Evolutionary conservation across 2,797 vertebrate genomes (phyloP), one percentile per base, ranked within the genome.

Genomic region (Thalassophryne amazonica): DNA sequence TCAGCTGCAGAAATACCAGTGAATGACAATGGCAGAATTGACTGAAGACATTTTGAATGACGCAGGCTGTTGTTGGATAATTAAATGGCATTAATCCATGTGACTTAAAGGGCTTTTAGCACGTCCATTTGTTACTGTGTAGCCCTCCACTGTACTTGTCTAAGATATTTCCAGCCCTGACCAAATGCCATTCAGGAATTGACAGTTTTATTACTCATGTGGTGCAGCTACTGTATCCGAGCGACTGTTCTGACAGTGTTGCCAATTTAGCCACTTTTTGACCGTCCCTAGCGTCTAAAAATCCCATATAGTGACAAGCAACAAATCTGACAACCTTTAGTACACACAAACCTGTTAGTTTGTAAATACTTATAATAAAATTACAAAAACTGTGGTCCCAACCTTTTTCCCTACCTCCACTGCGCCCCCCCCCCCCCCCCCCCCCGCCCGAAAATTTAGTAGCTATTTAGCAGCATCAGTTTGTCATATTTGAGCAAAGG

Each of bases 1-100:
- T 47, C 34, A 37, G 43, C 52, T 58, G 47, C 54, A 39, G 52
- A 52, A 73, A 58, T 59, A 37, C 54, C 16, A 13, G 53, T 61
- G 51, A 60, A 49, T 40, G 27, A 39, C 46, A 9, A 38, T 64
- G 51, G 45, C 34, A 43, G 48, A 60, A 49, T 25, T 19, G 23
- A 51, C 18, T 13, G n/a, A 66, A 53, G 20, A 25, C 16, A 45
- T 33, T 45, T 34, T 7, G 27, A 41, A 19, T n/a, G n/a, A n/a
- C n/a, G n/a, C n/a, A n/a, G n/a, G n/a, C n/a, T n/a, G n/a, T n/a
- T n/a, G n/a, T n/a, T n/a, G 36, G 20, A 41, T 57, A 54, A 60
- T 51, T 38, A 48, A 72, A 61, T 35, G 17, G 36, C 27, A 59
- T 43, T 46, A 32, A 50, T 69, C 57, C 55, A 17, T 10, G 9